phyloP scores from a whole-genome alignment of 2,113 vertebrate species.

The Cacatua alba region DNA sequence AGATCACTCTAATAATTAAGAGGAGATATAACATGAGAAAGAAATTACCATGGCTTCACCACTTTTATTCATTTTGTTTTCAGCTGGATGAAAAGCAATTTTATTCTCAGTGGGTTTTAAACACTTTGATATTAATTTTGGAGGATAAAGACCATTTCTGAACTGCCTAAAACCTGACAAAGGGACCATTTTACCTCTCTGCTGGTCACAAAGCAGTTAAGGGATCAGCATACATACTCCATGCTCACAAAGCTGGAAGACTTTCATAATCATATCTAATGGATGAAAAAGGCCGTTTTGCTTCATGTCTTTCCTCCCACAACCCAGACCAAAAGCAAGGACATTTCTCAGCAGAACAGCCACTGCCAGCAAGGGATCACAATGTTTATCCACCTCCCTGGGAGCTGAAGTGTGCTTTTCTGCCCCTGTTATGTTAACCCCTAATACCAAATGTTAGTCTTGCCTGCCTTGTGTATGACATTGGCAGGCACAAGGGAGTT shows the following conservation, averaged over 20 bases:
- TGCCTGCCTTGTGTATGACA: neutral
- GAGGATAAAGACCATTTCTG: neutral
- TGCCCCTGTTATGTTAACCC: conserved; percentile 14
- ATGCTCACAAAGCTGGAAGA: neutral
- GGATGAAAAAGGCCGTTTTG: neutral
- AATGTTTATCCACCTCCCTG: neutral
- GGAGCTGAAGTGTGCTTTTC: neutral
- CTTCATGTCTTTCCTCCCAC: neutral
- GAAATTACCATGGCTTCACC: neutral
- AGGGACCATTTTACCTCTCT: neutral
- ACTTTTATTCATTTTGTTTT: neutral
- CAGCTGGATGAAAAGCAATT: neutral
- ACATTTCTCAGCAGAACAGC: neutral
- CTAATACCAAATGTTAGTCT: neutral
- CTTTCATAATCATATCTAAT: neutral
- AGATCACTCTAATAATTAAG: neutral
- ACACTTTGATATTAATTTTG: neutral
- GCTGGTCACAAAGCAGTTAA: neutral
- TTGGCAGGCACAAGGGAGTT: neutral
- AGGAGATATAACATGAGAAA: neutral
- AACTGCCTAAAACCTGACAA: neutral
- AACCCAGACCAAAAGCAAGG: neutral
- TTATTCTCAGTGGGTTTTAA: neutral
- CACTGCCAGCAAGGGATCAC: neutral
- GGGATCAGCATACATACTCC: neutral